phyloP scores from a whole-genome alignment of 1,140 invertebrate genomes.

The Polypedilum vanderplanki region DNA sequence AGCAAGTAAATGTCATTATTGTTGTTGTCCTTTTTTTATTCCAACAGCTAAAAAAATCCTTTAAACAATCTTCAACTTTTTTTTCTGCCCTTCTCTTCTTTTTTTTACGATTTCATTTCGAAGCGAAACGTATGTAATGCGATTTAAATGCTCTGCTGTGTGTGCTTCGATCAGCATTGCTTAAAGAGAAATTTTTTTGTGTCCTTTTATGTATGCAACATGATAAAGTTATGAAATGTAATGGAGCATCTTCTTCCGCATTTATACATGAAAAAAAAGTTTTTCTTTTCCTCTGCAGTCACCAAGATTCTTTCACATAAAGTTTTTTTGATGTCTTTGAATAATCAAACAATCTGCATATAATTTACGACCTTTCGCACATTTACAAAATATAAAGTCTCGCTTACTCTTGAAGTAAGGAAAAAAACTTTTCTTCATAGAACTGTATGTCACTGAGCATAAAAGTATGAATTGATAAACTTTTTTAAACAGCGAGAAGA shows the following conservation, averaged over 20 bases:
- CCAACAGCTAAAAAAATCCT: neutral
- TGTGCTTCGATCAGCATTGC: constrained; percentile 2
- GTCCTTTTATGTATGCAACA: neutral
- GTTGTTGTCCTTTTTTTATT: neutral
- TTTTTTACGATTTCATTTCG: constrained; percentile 10
- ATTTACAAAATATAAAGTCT: constrained; percentile 2
- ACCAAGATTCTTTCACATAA: neutral
- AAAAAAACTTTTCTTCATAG: neutral
- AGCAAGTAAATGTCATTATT: neutral
- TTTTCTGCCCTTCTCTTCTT: neutral
- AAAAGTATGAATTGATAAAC: constrained; percentile 19
- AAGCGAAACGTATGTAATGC: constrained; percentile 8
- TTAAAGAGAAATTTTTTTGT: constrained; percentile 1
- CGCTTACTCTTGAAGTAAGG: neutral
- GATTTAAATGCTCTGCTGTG: neutral
- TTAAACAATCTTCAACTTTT: constrained; percentile 7
- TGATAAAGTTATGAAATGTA: neutral
- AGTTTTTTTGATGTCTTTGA: constrained; percentile 14
- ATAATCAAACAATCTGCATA: constrained; percentile 19
- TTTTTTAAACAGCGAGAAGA: neutral
- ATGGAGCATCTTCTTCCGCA: neutral
- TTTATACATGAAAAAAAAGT: neutral
- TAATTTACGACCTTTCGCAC: constrained; percentile 17
- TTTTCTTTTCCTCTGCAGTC: neutral
- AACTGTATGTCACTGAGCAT: neutral